Evolutionary conservation across 2,888 invertebrate genomes (phyloP).

Genomic region (Conomelus anceps): DNA sequence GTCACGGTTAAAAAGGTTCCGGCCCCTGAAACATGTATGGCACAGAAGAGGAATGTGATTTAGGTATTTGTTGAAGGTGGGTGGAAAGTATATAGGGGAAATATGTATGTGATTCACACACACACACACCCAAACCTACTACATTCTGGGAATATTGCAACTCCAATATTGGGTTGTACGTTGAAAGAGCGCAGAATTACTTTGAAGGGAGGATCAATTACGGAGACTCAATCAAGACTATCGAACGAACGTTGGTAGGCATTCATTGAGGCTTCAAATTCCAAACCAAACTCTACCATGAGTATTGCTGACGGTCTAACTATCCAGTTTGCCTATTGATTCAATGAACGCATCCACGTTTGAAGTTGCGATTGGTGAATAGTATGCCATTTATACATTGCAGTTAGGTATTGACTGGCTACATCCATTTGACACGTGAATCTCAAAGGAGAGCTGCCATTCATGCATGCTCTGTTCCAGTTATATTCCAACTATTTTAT

Average conservation of each 20-base stretch:
- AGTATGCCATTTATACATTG: not conserved
- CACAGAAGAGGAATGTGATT: not conserved
- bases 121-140: too few species aligned
- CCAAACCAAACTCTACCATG: not conserved
- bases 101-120: not conserved
- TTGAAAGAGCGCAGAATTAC: too few species aligned
- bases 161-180: not conserved
- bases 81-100: not conserved
- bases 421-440: not conserved
- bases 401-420: too few species aligned
- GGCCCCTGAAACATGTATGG: not conserved
- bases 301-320: not conserved
- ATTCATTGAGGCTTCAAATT: not conserved
- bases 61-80: not conserved
- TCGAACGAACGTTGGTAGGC: not conserved
- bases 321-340: not conserved
- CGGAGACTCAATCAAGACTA: not conserved
- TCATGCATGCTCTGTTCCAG: not conserved
- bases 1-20: not conserved
- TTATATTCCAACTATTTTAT: not conserved
- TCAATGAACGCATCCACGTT: too few species aligned
- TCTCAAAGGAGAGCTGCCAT: not conserved
- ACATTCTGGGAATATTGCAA: not conserved
- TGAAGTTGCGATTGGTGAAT: not conserved
- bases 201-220: not conserved